Evolutionary conservation across 2,797 vertebrate species (phyloP), one percentile per base, ranked within the genome.

Genomic region (Pogonophryne albipinna): DNA sequence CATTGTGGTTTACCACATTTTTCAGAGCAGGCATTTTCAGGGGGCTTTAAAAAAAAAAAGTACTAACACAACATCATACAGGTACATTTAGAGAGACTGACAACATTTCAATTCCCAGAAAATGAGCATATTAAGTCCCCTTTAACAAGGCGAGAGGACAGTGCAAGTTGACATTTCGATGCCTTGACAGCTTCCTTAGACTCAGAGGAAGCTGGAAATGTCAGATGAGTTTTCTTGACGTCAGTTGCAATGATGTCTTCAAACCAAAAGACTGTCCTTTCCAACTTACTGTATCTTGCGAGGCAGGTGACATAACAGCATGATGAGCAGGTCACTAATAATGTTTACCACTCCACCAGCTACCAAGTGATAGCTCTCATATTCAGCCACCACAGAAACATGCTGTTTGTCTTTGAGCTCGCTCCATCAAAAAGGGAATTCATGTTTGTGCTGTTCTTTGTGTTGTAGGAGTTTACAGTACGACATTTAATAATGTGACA

Each of bases 401-500:
- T 38, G 31, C 38, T 38, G 79, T 85, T 63, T 44, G 58, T 70
- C 49, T 74, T 80, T 8, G 50, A 68, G 5, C 55, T 73, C 6
- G 15, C 57, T 66, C 42, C 57, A 76, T 66, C 56, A 73, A 90
- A 91, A 92, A 92, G 90, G 88, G 87, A 91, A 92, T 87, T 86
- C 4, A 56, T 90, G 82, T 90, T 84, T 82, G 74, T 84, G 72
- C 55, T 79, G 72, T 88, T 66, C 38, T 79, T 82, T 78, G 71
- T 86, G 56, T 76, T 56, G 23, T 63, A 59, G 57, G 41, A 52
- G 49, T 68, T 90, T 51, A 59, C 17, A 49, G 70, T 82, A 78
- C 49, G 8, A 53, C 34, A 49, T 86, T 74, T 71, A 55, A 75
- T 55, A 23, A 79, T 82, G 88, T 64, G 4, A 59, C 52, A 62